Percentiles rank a stretch among this genome's conserved stretches.
Evolutionary conservation across 2,113 vertebrate species (phyloP).

Genomic region (Trogon melanurus): DNA sequence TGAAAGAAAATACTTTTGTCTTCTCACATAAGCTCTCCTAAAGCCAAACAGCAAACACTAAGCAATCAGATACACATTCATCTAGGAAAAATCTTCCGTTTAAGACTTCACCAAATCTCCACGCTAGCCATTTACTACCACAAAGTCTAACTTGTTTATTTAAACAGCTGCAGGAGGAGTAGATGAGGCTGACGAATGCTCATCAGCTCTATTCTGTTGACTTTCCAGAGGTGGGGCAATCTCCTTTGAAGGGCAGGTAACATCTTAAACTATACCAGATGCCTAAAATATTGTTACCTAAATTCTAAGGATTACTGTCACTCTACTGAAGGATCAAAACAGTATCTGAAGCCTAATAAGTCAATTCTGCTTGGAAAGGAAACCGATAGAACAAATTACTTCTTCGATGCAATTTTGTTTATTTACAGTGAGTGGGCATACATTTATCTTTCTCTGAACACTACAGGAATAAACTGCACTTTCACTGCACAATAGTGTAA

Average conservation of each 20-base stretch:
- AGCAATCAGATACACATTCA: not conserved
- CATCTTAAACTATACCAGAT: not conserved
- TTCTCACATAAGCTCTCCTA: not conserved
- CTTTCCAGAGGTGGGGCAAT: not conserved
- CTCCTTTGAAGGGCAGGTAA: not conserved
- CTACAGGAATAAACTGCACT: not conserved
- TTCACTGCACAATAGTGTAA: not conserved
- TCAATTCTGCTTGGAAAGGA: not conserved
- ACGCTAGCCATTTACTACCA: not conserved
- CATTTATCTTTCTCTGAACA: not conserved
- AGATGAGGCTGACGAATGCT: not conserved
- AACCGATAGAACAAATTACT: not conserved
- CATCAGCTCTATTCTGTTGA: not conserved
- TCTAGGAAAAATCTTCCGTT: not conserved
- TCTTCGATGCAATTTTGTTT: not conserved
- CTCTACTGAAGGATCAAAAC: not conserved
- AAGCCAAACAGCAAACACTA: not conserved
- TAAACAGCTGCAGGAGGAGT: not conserved
- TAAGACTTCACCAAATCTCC: not conserved
- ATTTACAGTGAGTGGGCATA: not conserved
- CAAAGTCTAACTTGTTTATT: not conserved
- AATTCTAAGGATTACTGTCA: not conserved
- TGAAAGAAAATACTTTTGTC: not conserved
- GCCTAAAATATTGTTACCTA: not conserved
- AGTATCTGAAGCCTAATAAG: not conserved